Evolutionary conservation across 2,113 vertebrate genomes (phyloP).

Genomic region (Clarias magur): DNA sequence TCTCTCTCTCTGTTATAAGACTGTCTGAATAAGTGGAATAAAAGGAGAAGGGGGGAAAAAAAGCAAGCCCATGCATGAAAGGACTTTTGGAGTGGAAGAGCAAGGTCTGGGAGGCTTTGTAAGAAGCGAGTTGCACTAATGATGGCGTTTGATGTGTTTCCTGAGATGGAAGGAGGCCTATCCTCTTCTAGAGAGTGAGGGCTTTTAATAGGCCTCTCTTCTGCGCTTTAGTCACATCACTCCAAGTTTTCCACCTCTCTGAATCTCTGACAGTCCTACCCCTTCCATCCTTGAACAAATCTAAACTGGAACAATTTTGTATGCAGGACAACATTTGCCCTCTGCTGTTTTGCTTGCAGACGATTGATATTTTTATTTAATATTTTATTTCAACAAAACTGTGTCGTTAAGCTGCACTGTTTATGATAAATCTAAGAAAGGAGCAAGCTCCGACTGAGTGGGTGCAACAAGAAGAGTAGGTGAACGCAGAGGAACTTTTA

Average conservation of each 20-base stretch:
- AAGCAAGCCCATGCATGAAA: conserved; percentile 50
- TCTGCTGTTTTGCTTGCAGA: conserved; percentile 7
- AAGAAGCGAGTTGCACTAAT: conserved; percentile 52
- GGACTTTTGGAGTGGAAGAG: conserved; percentile 46
- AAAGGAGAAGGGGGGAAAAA: conserved; percentile 7
- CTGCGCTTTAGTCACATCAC: conserved; percentile 45
- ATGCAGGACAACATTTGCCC: conserved; percentile 27
- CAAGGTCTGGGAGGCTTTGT: conserved; percentile 41
- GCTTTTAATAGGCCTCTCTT: conserved; percentile 55
- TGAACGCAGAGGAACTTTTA: not conserved
- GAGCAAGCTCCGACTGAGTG: conserved; percentile 9
- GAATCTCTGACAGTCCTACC: conserved; percentile 7
- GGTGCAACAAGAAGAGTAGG: not conserved
- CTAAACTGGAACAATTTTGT: conserved; percentile 38
- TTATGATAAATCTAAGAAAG: conserved; percentile 7
- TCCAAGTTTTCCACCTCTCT: conserved; percentile 25
- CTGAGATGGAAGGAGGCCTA: conserved; percentile 39
- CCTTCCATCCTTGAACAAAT: conserved; percentile 6
- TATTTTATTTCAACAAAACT: not conserved
- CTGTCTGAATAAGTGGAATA: conserved; percentile 35
- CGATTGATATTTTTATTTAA: conserved; percentile 16
- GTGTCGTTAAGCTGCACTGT: not conserved
- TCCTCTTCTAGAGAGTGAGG: conserved; percentile 41
- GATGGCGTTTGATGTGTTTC: conserved; percentile 59
- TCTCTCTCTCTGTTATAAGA: conserved; percentile 46